Base-by-base conservation (phyloP, 2,888 invertebrate genomes). In the Cenopis cana region DNA sequence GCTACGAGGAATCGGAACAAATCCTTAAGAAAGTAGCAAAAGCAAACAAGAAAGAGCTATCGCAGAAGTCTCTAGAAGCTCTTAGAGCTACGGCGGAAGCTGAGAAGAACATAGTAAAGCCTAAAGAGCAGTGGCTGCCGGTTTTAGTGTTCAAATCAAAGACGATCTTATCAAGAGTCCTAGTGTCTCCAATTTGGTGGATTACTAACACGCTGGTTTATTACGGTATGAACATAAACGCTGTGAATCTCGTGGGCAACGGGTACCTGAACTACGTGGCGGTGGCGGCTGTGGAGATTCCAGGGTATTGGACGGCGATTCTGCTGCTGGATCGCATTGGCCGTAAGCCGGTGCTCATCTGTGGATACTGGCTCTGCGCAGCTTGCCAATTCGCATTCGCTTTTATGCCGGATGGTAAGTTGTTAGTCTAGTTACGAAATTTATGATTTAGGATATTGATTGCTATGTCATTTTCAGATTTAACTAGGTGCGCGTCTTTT, bases 171-270 rank as follows among this genome's bases (percentile, higher is more conserved):
- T 79, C 80, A 0, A 80, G 93, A 18, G 91, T 91, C 74, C 46
- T 83, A 5, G 87, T 91, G 6, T 86, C 90, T 0, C 92, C 95
- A 1, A 93, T 96, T 72, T 96, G 95, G 89, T 96, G 96, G 96
- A 94, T 96, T 18, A 95, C 96, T 0, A 96, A 95, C 76, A 95
- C 95, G 0, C 94, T 96, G 73, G 94, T 96, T 5, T 96, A 96
- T 85, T 96, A 96, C 77, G 96, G 96, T 0, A 90, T 96, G 82
- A 95, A 95, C 2, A 90, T 96, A 55, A 96, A 95, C 81, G 94
- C 96, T 0, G 95, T 96, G 9, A 94, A 95, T 49, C 86, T 96
- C 72, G 94, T 94, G 1, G 96, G 96, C 0, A 95, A 96, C 80
- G 89, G 94, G 55, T 96, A 96, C 82, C 72, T 95, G 56, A 96